Conservation (phyloP, 2,888 invertebrate genomes). For the Yponomeuta sedellus region DNA sequence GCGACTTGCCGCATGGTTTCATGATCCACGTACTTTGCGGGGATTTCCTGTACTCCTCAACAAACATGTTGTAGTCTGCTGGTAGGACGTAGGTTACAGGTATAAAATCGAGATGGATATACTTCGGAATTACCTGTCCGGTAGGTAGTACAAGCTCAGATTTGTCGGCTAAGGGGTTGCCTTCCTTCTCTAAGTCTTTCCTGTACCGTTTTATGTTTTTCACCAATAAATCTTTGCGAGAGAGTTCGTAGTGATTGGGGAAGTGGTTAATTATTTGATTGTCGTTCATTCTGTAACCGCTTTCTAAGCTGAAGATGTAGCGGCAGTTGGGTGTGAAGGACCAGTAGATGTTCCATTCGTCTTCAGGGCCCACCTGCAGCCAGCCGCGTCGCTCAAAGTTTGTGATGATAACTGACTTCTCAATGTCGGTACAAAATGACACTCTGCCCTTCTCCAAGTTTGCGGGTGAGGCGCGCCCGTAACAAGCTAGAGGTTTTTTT, state of each 20-base stretch:
- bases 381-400: constrained; percentile 96
- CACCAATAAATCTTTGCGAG: constrained; percentile 95
- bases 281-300: constrained; percentile 93
- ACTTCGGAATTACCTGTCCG: constrained; percentile 82
- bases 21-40: constrained; percentile 98
- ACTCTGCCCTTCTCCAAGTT: constrained; percentile 71
- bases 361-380: constrained; percentile 89
- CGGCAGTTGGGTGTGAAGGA: constrained; percentile 92
- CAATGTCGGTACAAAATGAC: constrained; percentile 89
- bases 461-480: constrained; percentile 3
- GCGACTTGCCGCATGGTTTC: constrained; percentile 97
- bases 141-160: constrained; percentile 60
- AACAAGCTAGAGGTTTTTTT: not conserved
- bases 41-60: constrained; percentile 95
- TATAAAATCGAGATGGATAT: constrained; percentile 91
- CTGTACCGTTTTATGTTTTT: constrained; percentile 97
- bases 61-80: constrained; percentile 97
- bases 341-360: constrained; percentile 98
- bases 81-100: constrained; percentile 96
- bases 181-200: constrained; percentile 93
- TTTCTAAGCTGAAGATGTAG: constrained; percentile 93
- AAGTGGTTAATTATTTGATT: constrained; percentile 97
- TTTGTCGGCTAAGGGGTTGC: constrained; percentile 90
- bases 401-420: constrained; percentile 93
- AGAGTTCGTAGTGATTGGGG: constrained; percentile 96